These are phyloP conservation scores for Indri indri DNA, from an alignment of 2,113 vertebrate genomes.

Conservation along the genomic window DNA sequence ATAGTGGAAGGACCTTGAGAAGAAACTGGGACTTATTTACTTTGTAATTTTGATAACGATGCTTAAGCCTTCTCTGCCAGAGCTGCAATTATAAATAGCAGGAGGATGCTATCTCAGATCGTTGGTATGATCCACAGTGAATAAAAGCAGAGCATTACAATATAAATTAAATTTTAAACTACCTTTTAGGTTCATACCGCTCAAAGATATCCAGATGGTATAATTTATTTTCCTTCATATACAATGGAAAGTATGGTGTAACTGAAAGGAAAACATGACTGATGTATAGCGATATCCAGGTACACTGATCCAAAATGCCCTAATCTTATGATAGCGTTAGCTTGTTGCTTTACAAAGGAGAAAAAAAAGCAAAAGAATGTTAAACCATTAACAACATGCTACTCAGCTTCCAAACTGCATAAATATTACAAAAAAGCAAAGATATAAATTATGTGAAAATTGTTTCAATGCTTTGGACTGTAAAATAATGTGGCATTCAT, in stretches of 20 bases:
- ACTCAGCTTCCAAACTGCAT: conserved; percentile 53
- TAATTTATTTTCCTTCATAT: conserved; percentile 45
- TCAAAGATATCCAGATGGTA: background rate
- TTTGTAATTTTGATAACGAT: conserved; percentile 29
- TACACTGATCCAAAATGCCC: conserved; percentile 26
- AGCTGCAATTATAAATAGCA: conserved; percentile 51
- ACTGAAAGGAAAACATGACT: conserved; percentile 21
- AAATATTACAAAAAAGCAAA: conserved; percentile 27
- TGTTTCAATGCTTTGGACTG: conserved; percentile 25
- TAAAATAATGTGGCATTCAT: conserved; percentile 65
- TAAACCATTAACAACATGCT: conserved; percentile 62
- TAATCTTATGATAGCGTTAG: background rate
- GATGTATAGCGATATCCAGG: conserved; percentile 36
- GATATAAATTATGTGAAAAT: conserved; percentile 51
- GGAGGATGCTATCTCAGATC: conserved; percentile 26
- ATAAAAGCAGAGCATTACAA: background rate
- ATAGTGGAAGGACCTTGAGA: background rate
- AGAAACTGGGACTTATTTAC: background rate
- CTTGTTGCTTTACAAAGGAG: background rate
- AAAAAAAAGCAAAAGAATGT: background rate
- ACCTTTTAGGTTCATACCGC: background rate
- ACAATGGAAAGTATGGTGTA: background rate
- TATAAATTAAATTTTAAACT: conserved; percentile 6
- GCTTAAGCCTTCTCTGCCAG: background rate
- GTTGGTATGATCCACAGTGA: background rate